Percentiles rank a stretch among this genome's conserved stretches.
phyloP scores from a whole-genome alignment of 2,888 invertebrate genomes.

The Nomada flava region DNA sequence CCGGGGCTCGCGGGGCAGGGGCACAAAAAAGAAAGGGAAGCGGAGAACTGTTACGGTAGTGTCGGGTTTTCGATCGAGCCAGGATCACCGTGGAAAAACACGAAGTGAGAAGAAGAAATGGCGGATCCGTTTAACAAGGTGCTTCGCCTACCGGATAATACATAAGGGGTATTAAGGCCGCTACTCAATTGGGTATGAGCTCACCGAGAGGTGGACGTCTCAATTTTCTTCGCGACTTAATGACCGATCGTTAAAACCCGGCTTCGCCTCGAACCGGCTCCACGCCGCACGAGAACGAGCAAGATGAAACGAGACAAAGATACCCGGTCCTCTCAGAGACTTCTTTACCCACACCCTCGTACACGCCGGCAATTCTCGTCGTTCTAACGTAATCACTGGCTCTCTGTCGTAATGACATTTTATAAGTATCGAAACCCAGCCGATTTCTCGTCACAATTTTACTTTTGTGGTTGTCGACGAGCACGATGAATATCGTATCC shows the following conservation, averaged over 20 bases:
- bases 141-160: slow-evolving; percentile 75
- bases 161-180: slow-evolving; percentile 77
- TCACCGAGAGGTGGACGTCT: slow-evolving; percentile 79
- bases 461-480: slow-evolving; percentile 29
- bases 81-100: slow-evolving; percentile 50
- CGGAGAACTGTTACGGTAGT: slow-evolving; percentile 49
- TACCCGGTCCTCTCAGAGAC: slow-evolving; percentile 21
- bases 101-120: slow-evolving; percentile 65
- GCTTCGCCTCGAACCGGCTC: slow-evolving; percentile 78
- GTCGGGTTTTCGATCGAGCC: slow-evolving; percentile 57
- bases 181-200: slow-evolving; percentile 76
- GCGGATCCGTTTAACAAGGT: slow-evolving; percentile 69
- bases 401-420: slow-evolving; percentile 73
- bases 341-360: slow-evolving; percentile 42
- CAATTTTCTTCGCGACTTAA: slow-evolving; percentile 82
- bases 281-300: slow-evolving; percentile 41
- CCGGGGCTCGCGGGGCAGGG: too few relatives aligned
- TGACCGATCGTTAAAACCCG: slow-evolving; percentile 82
- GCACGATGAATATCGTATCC: background rate
- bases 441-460: slow-evolving; percentile 29
- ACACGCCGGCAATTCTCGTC: slow-evolving; percentile 28
- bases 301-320: slow-evolving; percentile 42
- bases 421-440: slow-evolving; percentile 53
- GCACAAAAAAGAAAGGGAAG: background rate
- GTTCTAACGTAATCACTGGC: slow-evolving; percentile 66